phyloP scores from a whole-genome alignment of 2,797 vertebrate genomes.

The Epinephelus coioides region DNA sequence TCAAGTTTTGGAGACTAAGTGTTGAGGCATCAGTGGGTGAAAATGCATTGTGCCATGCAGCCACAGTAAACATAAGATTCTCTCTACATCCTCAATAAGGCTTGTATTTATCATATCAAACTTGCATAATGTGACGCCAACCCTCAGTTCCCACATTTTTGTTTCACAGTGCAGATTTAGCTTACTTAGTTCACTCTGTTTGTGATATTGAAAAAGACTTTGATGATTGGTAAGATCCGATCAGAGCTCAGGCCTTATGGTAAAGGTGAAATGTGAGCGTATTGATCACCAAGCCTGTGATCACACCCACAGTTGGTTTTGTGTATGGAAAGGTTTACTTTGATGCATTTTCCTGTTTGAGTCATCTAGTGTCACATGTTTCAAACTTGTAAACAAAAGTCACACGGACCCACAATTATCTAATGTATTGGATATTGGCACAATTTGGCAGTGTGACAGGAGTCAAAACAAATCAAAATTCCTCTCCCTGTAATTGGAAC shows the following conservation, averaged over 20 bases:
- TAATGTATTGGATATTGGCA: neutral
- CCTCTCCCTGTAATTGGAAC: neutral
- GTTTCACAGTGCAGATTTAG: neutral
- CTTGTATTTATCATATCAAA: neutral
- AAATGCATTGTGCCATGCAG: neutral
- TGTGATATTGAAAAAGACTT: neutral
- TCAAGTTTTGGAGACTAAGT: neutral
- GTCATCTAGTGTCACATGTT: neutral
- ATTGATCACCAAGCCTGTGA: neutral
- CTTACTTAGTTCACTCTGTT: neutral
- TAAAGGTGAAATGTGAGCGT: neutral
- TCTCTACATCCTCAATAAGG: neutral
- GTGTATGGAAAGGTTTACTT: neutral
- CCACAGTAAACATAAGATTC: neutral
- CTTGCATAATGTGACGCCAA: neutral
- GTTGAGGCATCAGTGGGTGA: neutral
- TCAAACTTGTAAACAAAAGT: slow-evolving; percentile 22
- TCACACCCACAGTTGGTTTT: slow-evolving; percentile 20
- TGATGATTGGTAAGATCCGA: neutral
- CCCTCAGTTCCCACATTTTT: neutral
- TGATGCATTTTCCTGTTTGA: slow-evolving; percentile 15
- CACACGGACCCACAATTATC: neutral
- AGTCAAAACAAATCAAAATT: neutral
- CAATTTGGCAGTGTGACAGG: neutral
- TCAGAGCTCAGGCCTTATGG: neutral